Evolutionary conservation across 1,140 invertebrate species (phyloP).

Genomic region (Sminthurides bifidus): DNA sequence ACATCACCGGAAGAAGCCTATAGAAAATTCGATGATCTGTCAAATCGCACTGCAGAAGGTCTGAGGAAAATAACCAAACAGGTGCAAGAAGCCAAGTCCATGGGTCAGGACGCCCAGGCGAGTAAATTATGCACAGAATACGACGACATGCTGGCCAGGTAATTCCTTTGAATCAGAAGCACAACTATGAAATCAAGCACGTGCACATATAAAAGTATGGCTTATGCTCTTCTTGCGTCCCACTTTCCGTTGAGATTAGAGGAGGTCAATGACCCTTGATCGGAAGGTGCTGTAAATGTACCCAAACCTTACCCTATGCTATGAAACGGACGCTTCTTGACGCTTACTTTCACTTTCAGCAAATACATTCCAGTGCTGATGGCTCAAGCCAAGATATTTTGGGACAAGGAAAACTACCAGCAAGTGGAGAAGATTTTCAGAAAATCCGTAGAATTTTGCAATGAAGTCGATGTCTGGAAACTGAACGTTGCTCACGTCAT

Average conservation of each 20-base stretch:
- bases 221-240: not conserved
- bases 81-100: conserved; percentile 42
- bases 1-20: conserved; percentile 95
- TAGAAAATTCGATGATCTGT: conserved; percentile 89
- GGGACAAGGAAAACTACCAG: conserved; percentile 91
- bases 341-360: conserved; percentile 35
- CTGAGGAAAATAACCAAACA: conserved; percentile 85
- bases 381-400: conserved; percentile 98
- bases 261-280: too few relatives aligned
- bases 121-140: conserved; percentile 30
- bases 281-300: too few relatives aligned
- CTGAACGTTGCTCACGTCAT: conserved; percentile 96
- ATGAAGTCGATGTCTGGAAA: conserved; percentile 92
- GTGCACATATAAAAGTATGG: not conserved
- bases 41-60: conserved; percentile 77
- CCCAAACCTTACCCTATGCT: too few relatives aligned
- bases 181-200: not conserved
- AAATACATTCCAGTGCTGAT: conserved; percentile 83
- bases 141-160: conserved; percentile 31
- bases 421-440: conserved; percentile 91
- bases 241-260: not conserved
- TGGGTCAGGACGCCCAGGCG: conserved; percentile 27
- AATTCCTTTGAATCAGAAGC: not conserved
- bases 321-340: too few relatives aligned
- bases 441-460: conserved; percentile 95